phyloP scores from a whole-genome alignment of 2,888 invertebrate species.

The Andrena haemorrhoa region DNA sequence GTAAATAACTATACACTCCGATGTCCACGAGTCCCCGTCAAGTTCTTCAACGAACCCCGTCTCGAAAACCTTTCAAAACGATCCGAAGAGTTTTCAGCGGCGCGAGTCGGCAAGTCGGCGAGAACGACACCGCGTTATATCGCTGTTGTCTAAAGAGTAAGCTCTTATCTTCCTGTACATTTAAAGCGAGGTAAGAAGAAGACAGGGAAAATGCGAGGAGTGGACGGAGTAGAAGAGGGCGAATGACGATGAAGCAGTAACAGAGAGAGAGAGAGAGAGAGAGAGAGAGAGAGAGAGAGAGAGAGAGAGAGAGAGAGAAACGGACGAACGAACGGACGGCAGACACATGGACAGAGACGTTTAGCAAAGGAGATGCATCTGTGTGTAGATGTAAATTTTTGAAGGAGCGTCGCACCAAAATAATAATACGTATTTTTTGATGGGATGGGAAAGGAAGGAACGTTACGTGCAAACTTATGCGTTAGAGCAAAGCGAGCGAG shows the following conservation, averaged over 20 bases:
- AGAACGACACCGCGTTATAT: constrained; percentile 27
- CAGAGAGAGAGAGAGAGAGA: not conserved
- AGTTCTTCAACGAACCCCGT: not conserved
- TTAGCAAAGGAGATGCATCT: constrained; percentile 30
- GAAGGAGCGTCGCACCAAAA: constrained; percentile 76
- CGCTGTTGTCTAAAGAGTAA: constrained; percentile 63
- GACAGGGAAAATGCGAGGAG: not conserved
- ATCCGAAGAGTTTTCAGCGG: constrained; percentile 41
- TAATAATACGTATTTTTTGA: constrained; percentile 80
- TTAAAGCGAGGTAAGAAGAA: constrained; percentile 51
- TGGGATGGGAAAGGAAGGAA: constrained; percentile 55
- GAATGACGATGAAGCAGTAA: not conserved
- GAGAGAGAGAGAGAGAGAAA: not conserved
- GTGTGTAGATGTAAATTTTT: constrained; percentile 77
- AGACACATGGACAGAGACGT: constrained; percentile 10
- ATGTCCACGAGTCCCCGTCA: not conserved
- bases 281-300: not conserved
- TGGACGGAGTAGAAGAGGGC: not conserved
- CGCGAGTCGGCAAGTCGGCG: constrained; percentile 35
- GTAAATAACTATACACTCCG: constrained; percentile 35
- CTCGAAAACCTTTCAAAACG: not conserved
- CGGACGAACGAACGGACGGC: not conserved
- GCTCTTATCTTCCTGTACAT: constrained; percentile 82
- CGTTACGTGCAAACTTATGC: constrained; percentile 60
- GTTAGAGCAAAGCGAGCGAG: constrained; percentile 26